Conservation (phyloP, 1,140 invertebrate species). For the Limonius californicus region DNA sequence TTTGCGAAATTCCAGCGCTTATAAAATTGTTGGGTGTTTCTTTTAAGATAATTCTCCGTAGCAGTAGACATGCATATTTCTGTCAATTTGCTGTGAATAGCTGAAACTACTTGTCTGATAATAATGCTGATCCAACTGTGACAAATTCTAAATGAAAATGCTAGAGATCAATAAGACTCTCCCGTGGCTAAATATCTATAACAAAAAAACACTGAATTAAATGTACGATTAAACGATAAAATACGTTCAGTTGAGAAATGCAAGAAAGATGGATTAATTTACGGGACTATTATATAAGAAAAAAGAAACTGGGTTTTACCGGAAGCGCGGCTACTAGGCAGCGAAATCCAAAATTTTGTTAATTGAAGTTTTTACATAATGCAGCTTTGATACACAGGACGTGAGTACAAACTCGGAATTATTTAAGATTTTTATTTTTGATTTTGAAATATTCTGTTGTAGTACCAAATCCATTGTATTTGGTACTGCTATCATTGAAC, state of each 20-base stretch:
- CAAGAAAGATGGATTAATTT: too few relatives aligned
- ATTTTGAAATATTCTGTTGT: neutral
- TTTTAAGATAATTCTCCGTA: slow-evolving; percentile 17
- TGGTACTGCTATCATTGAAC: too few relatives aligned
- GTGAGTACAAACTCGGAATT: neutral
- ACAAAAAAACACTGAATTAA: too few relatives aligned
- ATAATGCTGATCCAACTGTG: slow-evolving; percentile 15
- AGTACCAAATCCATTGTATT: neutral
- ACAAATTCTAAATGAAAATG: slow-evolving; percentile 17
- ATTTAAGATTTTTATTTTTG: neutral
- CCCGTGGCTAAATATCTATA: slow-evolving; percentile 16
- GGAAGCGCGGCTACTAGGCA: too few relatives aligned
- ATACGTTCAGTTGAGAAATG: too few relatives aligned
- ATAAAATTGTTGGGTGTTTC: slow-evolving; percentile 39
- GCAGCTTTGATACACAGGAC: neutral
- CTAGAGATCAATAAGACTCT: slow-evolving; percentile 16
- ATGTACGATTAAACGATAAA: too few relatives aligned
- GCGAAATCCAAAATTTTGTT: too few relatives aligned
- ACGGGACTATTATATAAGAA: too few relatives aligned
- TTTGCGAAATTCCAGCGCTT: slow-evolving; percentile 49
- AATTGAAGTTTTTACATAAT: too few relatives aligned
- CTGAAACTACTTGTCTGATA: neutral
- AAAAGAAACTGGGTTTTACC: too few relatives aligned
- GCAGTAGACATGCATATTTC: slow-evolving; percentile 2
- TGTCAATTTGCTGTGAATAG: neutral